Base-by-base conservation (phyloP, 2,888 invertebrate genomes). In the Hyposoter dolosus region DNA sequence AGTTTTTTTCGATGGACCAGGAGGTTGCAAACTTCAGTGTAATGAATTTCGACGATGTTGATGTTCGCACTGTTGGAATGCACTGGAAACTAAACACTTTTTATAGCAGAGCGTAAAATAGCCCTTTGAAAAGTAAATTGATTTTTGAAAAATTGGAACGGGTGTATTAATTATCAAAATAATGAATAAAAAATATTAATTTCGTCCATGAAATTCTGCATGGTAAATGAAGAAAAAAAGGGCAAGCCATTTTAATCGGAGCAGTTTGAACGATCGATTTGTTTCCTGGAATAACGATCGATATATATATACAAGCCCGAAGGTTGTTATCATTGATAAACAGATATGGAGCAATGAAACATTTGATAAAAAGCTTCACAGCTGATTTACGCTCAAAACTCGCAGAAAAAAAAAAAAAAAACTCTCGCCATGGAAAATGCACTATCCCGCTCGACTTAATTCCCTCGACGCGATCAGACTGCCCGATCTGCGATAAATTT, bases 401-500 rank as follows among this genome's bases (percentile, higher is more conserved):
- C 10, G n/a, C 10, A 7, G 40, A 40, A 6, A 5, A 35, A 35
- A 40, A 40, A 40, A 40, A 28, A 45, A 72, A 72, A 77, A 63
- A 66, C 72, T 82, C 72, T 32, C 35, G 60, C 53, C 45, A 68
- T 78, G 40, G 68, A 32, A 53, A 43, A 65, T 45, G 56, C 77
- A 47, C 45, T 69, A 81, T 86, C 77, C 77, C 63, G 60, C 81
- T 75, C 84, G 82, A 86, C 74, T 86, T 79, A 79, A 86, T 86
- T 82, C 82, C 82, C 75, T 75, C 82, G 75, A 45, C 80, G 81
- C 80, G 81, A 86, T 83, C 83, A 74, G 68, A 53, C 56, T 65
- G 65, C 40, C 77, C 86, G 86, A 83, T 82, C 83, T 10, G 85
- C 80, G 85, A 83, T 83, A 83, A 85, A 83, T 85, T 83, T 85